Base-by-base conservation (phyloP, 2,888 invertebrate genomes). In the Leptura quadrifasciata region DNA sequence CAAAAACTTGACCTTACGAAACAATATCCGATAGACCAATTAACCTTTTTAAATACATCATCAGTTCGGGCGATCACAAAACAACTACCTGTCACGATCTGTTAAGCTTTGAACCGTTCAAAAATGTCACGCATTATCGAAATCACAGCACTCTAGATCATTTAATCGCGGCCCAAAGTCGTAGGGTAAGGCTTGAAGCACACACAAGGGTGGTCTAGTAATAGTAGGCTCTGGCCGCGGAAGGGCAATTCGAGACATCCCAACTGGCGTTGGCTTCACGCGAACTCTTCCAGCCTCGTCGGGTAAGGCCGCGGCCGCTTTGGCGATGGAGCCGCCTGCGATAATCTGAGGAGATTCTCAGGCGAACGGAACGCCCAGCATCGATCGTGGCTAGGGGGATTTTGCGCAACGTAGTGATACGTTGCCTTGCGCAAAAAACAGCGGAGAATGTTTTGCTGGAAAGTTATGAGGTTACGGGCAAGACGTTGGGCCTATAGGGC, bases 351-450 rank as follows among this genome's bases (percentile, higher is more conserved):
- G 77, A 64, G 76, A 74, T 75, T 77, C 74, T 75, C 75, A 69
- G 79, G 77, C 76, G 73, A 77, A 77, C 72, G 77, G 79, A 77
- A 71, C 70, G 76, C 72, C 69, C 27, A 54, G 71, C 76, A 84
- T 83, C 82, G 83, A 84, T 84, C 82, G 74, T 18, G 52, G 24
- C 55, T 65, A 71, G 72, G 70, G 76, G 73, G 82, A 80, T 83
- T 84, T 81, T 84, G 83, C 83, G 83, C 81, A 79, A 76, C 79
- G 63, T 74, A 71, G 64, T 72, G 74, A 61, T 55, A 18, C 47
- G 63, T 31, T 67, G 76, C 18, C 72, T 68, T 76, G 76, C 76
- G 76, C 76, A 74, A 70, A 74, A 68, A 54, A 61, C 61, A 61
- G 68, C 54, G 67, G 74, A 61, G 60, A 68, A 68, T 24, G 61